Conservation (phyloP, 2,113 vertebrate species). For the Equus quagga region DNA sequence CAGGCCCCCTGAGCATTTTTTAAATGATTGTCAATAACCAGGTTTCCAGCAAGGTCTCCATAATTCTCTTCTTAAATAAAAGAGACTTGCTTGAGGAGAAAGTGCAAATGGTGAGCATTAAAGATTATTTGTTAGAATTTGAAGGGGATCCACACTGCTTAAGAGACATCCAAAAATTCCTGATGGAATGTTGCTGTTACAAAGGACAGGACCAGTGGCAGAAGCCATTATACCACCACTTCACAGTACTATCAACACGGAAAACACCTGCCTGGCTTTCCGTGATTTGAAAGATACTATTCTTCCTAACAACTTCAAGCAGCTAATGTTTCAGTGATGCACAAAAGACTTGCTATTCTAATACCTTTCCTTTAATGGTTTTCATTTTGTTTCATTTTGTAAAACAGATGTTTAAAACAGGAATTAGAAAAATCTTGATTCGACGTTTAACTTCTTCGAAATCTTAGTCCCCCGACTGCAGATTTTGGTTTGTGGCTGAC, state of each 20-base stretch:
- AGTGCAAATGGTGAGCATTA: constrained; percentile 92
- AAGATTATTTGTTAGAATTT: constrained; percentile 93
- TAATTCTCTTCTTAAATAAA: constrained; percentile 96
- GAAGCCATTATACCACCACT: constrained; percentile 93
- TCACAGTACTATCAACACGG: constrained; percentile 94
- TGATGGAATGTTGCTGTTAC: constrained; percentile 92
- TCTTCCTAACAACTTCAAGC: constrained; percentile 94
- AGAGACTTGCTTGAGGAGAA: constrained; percentile 94
- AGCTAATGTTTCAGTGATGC: constrained; percentile 93
- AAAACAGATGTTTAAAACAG: constrained; percentile 82
- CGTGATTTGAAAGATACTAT: constrained; percentile 94
- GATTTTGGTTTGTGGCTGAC: constrained; percentile 76
- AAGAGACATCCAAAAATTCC: constrained; percentile 90
- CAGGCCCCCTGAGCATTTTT: constrained; percentile 93
- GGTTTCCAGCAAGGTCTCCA: constrained; percentile 93
- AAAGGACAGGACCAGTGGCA: constrained; percentile 92
- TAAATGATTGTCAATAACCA: constrained; percentile 94
- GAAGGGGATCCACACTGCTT: constrained; percentile 90
- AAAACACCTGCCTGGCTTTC: constrained; percentile 94
- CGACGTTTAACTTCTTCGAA: constrained; percentile 79
- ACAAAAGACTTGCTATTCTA: constrained; percentile 67
- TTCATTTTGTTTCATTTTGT: constrained; percentile 69
- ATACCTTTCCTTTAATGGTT: constrained; percentile 66
- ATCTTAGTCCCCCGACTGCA: constrained; percentile 69
- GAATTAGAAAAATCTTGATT: constrained; percentile 79